phyloP scores from a whole-genome alignment of 2,113 vertebrate species.

The Pao palembangensis region DNA sequence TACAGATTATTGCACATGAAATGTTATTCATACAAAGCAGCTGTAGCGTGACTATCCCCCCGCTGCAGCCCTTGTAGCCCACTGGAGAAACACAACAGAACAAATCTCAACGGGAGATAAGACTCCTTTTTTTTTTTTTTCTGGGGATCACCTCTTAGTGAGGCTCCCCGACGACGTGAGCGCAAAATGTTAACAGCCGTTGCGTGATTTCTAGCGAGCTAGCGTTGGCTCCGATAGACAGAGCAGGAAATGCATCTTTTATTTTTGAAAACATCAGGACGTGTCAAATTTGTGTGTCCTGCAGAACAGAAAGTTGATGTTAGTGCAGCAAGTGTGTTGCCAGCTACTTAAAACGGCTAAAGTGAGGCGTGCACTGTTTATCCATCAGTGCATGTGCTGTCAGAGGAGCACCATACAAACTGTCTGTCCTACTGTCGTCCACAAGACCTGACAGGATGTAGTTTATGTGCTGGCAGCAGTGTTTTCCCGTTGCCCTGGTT shows the following conservation, averaged over 20 bases:
- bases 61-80: constrained; percentile 65
- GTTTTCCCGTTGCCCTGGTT: not conserved
- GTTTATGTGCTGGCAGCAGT: not conserved
- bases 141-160: constrained; percentile 39
- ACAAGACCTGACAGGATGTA: not conserved
- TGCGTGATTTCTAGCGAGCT: not conserved
- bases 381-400: not conserved
- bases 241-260: not conserved
- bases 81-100: constrained; percentile 69
- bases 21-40: constrained; percentile 73
- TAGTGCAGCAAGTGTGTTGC: no score
- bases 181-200: not conserved
- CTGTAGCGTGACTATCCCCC: constrained; percentile 70
- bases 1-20: constrained; percentile 75
- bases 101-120: constrained; percentile 65
- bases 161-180: constrained; percentile 10
- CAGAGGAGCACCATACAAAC: not conserved
- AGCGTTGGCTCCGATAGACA: constrained; percentile 1
- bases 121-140: constrained; percentile 53
- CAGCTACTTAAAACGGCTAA: no score
- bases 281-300: not conserved
- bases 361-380: no score
- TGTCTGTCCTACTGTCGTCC: not conserved
- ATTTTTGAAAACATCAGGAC: not conserved
- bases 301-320: not conserved